Conservation (phyloP, 2,888 invertebrate genomes). For the Drosophila putrida region DNA sequence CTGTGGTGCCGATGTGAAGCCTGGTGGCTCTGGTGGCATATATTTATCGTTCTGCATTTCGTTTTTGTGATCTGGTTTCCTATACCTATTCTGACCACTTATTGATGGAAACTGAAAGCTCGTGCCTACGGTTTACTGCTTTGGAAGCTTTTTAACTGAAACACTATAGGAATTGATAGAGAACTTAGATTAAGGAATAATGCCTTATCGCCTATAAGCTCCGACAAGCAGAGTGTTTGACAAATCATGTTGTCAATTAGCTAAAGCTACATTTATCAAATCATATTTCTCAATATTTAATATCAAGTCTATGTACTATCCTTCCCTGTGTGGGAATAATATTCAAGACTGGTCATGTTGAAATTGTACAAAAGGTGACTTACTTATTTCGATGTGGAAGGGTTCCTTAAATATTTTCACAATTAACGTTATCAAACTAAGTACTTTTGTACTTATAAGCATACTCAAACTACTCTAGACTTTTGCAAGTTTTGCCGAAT, state of each 20-base stretch:
- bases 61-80: not conserved
- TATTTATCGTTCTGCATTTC: slow-evolving; percentile 67
- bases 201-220: slow-evolving; percentile 38
- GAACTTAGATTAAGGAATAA: slow-evolving; percentile 27
- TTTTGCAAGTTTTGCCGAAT: slow-evolving; percentile 9
- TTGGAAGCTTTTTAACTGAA: slow-evolving; percentile 12
- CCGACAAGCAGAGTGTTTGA: not conserved
- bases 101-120: slow-evolving; percentile 33
- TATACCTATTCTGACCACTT: slow-evolving; percentile 7
- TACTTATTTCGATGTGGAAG: too few relatives aligned
- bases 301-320: too few relatives aligned
- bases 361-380: too few relatives aligned
- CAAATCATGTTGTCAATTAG: slow-evolving; percentile 6
- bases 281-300: too few relatives aligned
- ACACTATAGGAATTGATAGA: slow-evolving; percentile 14
- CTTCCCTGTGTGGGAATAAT: too few relatives aligned
- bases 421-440: too few relatives aligned
- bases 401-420: too few relatives aligned
- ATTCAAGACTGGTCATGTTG: too few relatives aligned
- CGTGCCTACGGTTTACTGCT: not conserved
- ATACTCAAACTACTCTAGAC: too few relatives aligned
- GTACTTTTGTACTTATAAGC: too few relatives aligned
- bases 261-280: too few relatives aligned
- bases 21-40: slow-evolving; percentile 34
- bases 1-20: slow-evolving; percentile 36